phyloP scores from a whole-genome alignment of 2,888 invertebrate genomes.

The Diarsia mendica region DNA sequence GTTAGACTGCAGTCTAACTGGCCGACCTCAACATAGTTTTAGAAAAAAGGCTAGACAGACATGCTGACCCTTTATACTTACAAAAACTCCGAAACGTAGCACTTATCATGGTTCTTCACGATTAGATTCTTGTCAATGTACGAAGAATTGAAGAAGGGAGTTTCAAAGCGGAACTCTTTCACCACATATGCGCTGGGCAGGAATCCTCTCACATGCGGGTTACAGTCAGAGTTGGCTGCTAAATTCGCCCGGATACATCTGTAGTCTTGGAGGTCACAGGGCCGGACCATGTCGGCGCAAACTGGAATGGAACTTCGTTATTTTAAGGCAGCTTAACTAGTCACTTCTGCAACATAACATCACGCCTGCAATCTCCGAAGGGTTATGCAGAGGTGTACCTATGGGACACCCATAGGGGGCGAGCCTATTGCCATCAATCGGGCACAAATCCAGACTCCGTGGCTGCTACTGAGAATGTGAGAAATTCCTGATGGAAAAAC shows the following conservation, averaged over 20 bases:
- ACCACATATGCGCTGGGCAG: constrained; percentile 69
- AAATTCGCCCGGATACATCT: constrained; percentile 77
- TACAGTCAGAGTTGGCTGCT: constrained; percentile 77
- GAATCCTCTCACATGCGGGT: constrained; percentile 63
- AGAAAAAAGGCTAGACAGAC: no score
- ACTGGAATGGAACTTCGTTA: constrained; percentile 29
- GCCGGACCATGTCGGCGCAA: constrained; percentile 63
- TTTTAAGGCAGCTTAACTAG: not conserved
- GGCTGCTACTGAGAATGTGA: no score
- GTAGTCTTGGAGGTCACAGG: constrained; percentile 71
- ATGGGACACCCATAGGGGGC: no score
- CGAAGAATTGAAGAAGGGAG: constrained; percentile 80
- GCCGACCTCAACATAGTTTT: no score
- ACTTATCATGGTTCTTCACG: constrained; percentile 77
- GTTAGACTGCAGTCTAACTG: no score
- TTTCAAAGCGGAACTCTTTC: constrained; percentile 69
- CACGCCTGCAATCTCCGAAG: no score
- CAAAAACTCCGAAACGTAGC: constrained; percentile 80
- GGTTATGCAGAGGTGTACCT: no score
- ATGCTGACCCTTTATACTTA: constrained; percentile 69
- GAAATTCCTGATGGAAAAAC: no score
- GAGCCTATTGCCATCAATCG: no score
- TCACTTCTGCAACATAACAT: not conserved
- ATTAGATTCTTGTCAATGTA: constrained; percentile 75
- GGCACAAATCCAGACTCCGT: no score